These are phyloP conservation scores for Fragum sueziense DNA, from an alignment of 2,888 invertebrate species.

Conservation along the genomic window DNA sequence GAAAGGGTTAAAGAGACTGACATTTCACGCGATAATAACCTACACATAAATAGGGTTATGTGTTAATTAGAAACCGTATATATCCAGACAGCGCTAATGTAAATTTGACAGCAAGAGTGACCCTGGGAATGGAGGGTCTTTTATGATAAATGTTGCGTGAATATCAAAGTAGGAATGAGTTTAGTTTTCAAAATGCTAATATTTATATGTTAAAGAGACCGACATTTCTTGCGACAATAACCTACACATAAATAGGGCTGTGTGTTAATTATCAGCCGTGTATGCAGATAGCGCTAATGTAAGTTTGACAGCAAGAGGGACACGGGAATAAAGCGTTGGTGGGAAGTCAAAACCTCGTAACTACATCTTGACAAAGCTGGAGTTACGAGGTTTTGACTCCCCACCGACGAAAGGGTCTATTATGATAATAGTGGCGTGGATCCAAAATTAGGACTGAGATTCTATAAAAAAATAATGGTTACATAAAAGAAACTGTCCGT, in stretches of 20 bases:
- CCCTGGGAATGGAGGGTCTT: not conserved
- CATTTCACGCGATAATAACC: not conserved
- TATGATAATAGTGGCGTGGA: too few relatives aligned
- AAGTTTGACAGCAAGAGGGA: not conserved
- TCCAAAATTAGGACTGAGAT: too few relatives aligned
- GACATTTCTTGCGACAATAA: not conserved
- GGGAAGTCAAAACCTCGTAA: too few relatives aligned
- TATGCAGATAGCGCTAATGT: not conserved
- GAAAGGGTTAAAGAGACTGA: too few relatives aligned
- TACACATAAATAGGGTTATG: not conserved
- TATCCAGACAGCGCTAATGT: not conserved
- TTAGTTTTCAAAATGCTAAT: too few relatives aligned
- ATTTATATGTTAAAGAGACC: too few relatives aligned
- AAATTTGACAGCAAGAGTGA: not conserved
- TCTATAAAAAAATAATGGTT: not conserved
- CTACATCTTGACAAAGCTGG: too few relatives aligned
- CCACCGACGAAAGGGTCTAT: not conserved
- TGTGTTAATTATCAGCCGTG: not conserved
- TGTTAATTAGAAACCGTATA: not conserved
- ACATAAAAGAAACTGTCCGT: not conserved
- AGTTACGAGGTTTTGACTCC: too few relatives aligned
- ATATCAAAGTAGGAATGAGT: too few relatives aligned
- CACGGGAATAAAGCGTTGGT: too few relatives aligned
- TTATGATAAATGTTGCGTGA: too few relatives aligned
- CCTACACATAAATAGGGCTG: not conserved